Evolutionary conservation across 2,888 invertebrate species (phyloP).

Genomic region (Rotaria macrura): DNA sequence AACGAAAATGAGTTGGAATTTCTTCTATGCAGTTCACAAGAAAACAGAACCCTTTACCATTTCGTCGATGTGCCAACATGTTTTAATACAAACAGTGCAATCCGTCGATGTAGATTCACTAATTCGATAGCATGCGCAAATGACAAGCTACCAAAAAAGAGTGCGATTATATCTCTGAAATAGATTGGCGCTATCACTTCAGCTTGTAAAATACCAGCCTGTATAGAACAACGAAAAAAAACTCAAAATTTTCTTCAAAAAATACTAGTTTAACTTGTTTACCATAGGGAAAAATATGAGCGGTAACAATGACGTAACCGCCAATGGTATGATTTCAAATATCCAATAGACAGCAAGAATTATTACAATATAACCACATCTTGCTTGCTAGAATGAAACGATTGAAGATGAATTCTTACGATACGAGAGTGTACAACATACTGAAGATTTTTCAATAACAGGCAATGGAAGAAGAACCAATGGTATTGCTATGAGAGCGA

Average conservation of each 20-base stretch:
- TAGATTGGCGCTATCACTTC: slow-evolving; percentile 26
- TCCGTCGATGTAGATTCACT: background rate
- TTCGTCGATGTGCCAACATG: background rate
- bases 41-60: background rate
- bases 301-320: slow-evolving; percentile 39
- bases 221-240: background rate
- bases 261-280: slow-evolving; percentile 35
- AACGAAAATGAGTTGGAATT: no score
- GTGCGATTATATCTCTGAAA: background rate
- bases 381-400: background rate
- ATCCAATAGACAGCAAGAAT: background rate
- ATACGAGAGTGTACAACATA: background rate
- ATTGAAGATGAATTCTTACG: background rate
- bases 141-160: background rate
- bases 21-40: no score
- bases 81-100: background rate
- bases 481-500: background rate
- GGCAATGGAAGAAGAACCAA: background rate
- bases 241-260: background rate
- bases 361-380: background rate
- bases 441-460: background rate
- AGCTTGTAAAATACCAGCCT: background rate
- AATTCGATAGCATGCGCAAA: background rate
- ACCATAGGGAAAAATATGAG: slow-evolving; percentile 42
- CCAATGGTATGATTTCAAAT: background rate